Base-by-base conservation (phyloP, 2,888 invertebrate genomes). In the Drosophila yooni region DNA sequence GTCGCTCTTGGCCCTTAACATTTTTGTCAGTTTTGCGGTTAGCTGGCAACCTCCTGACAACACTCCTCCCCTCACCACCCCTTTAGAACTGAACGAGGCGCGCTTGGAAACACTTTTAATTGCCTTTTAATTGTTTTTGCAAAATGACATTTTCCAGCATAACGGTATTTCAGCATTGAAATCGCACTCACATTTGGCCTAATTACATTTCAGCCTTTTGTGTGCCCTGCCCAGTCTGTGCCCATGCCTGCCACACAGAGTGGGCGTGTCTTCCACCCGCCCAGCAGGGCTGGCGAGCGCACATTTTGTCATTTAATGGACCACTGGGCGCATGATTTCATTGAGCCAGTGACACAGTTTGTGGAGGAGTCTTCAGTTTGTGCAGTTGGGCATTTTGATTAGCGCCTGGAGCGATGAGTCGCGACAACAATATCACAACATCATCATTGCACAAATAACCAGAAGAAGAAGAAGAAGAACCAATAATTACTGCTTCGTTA, bases 311-410 rank as follows among this genome's bases (percentile, higher is more conserved):
- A 92, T 91, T 91, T 91, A 90, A 81, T 91, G 91, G 92, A 85
- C 83, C 92, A 92, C 91, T 92, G 92, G 82, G 91, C 92, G 86
- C 63, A 88, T 91, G 91, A 91, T 92, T 89, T 68, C 76, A 91
- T 91, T 91, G 80, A 51, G 81, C 88, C 88, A 91, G 86, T 89
- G 89, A 89, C 89, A 89, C 91, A 89, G 68, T 89, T 89, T 21
- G 74, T 40, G 10, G 18, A 46, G 64, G 63, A 43, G 27, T 58
- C 67, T 54, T 36, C 63, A 7, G 25, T 5, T 6, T 50, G 34
- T 72, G 72, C 79, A 80, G 88, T 88, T 82, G 88, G 63, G 76
- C 79, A 89, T 79, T 85, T 89, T 87, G 90, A 87, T 91, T 90
- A 90, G 73, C 85, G 80, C 90, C 83, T 65, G 85, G 43, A 82